These are phyloP conservation scores for Hyperoplus lanceolatus DNA, from an alignment of 2,797 vertebrate species.

Conservation along the genomic window DNA sequence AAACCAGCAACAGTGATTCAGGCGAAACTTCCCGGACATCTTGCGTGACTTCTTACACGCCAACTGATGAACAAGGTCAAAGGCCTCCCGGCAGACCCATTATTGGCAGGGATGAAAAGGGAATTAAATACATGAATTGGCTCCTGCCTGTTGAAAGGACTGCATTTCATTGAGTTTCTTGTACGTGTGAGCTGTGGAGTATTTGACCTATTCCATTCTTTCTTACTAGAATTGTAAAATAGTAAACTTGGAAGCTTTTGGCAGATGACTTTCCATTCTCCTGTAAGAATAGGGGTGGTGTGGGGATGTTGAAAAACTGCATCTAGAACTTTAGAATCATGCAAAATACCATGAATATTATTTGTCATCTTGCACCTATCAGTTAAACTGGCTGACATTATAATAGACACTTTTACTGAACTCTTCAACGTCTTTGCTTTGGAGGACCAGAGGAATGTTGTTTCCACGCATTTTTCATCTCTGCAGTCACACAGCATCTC, in stretches of 20 bases:
- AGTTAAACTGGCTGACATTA: not conserved
- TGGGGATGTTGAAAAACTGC: not conserved
- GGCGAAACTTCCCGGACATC: constrained; percentile 46
- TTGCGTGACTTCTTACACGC: constrained; percentile 43
- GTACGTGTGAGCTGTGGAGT: not conserved
- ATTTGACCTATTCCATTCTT: not conserved
- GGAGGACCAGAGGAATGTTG: not conserved
- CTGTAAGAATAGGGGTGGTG: constrained; percentile 5
- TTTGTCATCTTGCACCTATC: constrained; percentile 13
- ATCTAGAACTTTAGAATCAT: not conserved
- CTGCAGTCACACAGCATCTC: constrained; percentile 1
- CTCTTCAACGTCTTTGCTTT: not conserved
- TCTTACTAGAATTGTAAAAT: not conserved
- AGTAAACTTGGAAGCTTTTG: too few species aligned
- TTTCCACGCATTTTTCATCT: not conserved
- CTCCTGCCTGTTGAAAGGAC: not conserved
- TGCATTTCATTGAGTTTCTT: not conserved
- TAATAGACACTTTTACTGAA: not conserved
- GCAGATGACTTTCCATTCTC: not conserved
- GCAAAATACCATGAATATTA: not conserved
- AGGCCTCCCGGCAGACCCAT: constrained; percentile 26
- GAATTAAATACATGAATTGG: not conserved
- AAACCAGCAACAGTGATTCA: constrained; percentile 57
- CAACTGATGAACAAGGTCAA: constrained; percentile 29
- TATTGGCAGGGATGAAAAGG: constrained; percentile 8